Conservation (phyloP, 2,888 invertebrate species). For the Caenorhabditis doughertyi region DNA sequence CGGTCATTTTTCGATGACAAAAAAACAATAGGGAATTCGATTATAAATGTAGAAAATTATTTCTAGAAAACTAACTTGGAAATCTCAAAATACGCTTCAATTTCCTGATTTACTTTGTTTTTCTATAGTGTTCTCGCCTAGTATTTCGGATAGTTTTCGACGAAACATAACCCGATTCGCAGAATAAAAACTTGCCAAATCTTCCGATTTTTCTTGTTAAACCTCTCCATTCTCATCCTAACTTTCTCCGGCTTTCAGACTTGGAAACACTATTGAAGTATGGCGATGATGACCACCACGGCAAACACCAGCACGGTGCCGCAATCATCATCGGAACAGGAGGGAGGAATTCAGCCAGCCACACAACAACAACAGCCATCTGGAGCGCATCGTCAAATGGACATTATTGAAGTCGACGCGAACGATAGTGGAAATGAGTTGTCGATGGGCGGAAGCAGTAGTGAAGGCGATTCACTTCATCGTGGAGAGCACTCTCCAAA, state of each 20-base stretch:
- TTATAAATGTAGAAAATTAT: too few relatives aligned
- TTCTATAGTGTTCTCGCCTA: background rate
- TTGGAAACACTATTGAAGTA: conserved; percentile 41
- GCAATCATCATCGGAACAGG: conserved; percentile 3
- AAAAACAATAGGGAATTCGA: too few relatives aligned
- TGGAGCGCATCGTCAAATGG: conserved; percentile 16
- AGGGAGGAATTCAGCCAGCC: background rate
- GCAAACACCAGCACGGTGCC: background rate
- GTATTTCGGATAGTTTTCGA: too few relatives aligned
- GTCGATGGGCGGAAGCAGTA: conserved; percentile 58
- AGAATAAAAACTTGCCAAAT: too few relatives aligned
- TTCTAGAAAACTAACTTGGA: too few relatives aligned
- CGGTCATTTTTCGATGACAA: too few relatives aligned
- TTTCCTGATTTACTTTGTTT: too few relatives aligned
- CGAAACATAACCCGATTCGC: too few relatives aligned
- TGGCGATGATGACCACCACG: conserved; percentile 36
- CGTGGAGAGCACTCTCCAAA: conserved; percentile 43
- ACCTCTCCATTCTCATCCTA: background rate
- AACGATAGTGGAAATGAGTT: conserved; percentile 63
- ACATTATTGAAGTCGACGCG: conserved; percentile 41
- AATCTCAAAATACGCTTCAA: too few relatives aligned
- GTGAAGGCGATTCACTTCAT: conserved; percentile 62
- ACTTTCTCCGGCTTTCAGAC: conserved; percentile 20
- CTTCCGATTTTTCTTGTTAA: too few relatives aligned
- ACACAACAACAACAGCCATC: conserved; percentile 4